Base-by-base conservation (phyloP, 2,113 vertebrate species). In the Helogale parvula region DNA sequence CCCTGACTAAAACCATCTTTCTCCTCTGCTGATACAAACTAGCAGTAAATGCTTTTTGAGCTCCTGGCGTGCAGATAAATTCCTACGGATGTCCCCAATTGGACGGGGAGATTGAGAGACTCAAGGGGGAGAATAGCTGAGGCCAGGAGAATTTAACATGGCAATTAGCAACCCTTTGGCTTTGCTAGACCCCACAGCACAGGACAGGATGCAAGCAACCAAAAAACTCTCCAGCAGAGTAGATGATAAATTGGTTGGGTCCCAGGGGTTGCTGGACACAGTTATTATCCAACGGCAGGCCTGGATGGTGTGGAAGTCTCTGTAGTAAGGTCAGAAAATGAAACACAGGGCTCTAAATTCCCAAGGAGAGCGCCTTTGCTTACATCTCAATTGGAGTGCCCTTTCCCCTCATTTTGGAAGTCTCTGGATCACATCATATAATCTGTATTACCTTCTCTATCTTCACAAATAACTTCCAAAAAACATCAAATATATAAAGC, bases 81-180 rank as follows among this genome's bases (percentile, higher is more conserved):
- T 98, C 95, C 93, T 96, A 69, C 27, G 5, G 87, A 95, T 85
- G 79, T 97, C 95, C 74, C 93, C 96, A 95, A 69, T 94, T 96
- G 97, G 91, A 96, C 96, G 66, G 74, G 97, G 93, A 96, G 97
- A 98, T 98, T 98, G 97, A 96, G 96, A 96, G 94, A 97, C 98
- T 97, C 95, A 71, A 63, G 95, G 65, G 93, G 96, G 88, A 98
- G 97, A 98, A 96, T 47, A 96, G 97, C 96, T 98, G 95, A 98
- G 94, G 68, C 96, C 86, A 97, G 97, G 93, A 96, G 96, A 98
- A 98, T 98, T 98, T 98, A 98, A 98, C 97, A 97, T 92, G 93
- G 97, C 95, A 98, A 98, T 98, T 98, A 98, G 93, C 97, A 98
- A 97, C 97, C 97, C 97, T 95, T 97, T 96, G 95, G 95, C 95